phyloP scores from a whole-genome alignment of 2,797 vertebrate species.

The Smutsia gigantea region DNA sequence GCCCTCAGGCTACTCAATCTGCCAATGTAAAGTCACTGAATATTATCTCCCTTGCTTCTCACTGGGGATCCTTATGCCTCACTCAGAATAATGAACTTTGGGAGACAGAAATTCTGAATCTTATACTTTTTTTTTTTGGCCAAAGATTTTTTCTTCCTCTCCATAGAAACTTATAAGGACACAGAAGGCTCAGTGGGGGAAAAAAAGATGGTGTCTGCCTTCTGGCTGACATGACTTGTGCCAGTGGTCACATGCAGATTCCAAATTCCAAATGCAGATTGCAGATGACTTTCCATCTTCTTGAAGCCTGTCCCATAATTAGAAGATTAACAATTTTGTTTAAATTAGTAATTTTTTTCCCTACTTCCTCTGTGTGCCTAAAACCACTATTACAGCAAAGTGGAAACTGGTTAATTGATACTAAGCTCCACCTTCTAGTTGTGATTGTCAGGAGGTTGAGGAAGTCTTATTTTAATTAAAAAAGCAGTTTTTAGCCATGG shows the following conservation, averaged over 20 bases:
- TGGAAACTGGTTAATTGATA: slow-evolving; percentile 30
- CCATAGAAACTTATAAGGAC: slow-evolving; percentile 54
- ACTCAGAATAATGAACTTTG: slow-evolving; percentile 38
- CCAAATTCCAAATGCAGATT: slow-evolving; percentile 66
- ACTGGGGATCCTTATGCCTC: background rate
- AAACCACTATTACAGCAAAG: slow-evolving; percentile 45
- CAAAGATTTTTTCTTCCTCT: slow-evolving; percentile 15
- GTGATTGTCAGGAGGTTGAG: slow-evolving; percentile 49
- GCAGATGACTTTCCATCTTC: slow-evolving; percentile 73
- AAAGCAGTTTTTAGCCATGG: slow-evolving; percentile 50
- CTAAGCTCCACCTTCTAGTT: background rate
- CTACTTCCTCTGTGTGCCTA: background rate
- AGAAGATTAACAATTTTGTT: slow-evolving; percentile 79
- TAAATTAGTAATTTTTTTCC: slow-evolving; percentile 61
- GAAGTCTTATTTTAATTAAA: slow-evolving; percentile 72
- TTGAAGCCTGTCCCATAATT: slow-evolving; percentile 70
- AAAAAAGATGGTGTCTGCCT: slow-evolving; percentile 39
- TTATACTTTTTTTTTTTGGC: rapidly evolving
- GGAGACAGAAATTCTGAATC: slow-evolving; percentile 1
- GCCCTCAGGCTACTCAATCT: background rate
- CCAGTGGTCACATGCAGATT: slow-evolving; percentile 36
- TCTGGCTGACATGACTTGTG: background rate
- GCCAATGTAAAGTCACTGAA: background rate
- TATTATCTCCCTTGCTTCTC: background rate
- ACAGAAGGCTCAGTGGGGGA: slow-evolving; percentile 35